A percentile compares a stretch with the other conserved stretches of the same genome.
phyloP scores from a whole-genome alignment of 2,888 invertebrate species.

The Pandemis cinnamomeana region DNA sequence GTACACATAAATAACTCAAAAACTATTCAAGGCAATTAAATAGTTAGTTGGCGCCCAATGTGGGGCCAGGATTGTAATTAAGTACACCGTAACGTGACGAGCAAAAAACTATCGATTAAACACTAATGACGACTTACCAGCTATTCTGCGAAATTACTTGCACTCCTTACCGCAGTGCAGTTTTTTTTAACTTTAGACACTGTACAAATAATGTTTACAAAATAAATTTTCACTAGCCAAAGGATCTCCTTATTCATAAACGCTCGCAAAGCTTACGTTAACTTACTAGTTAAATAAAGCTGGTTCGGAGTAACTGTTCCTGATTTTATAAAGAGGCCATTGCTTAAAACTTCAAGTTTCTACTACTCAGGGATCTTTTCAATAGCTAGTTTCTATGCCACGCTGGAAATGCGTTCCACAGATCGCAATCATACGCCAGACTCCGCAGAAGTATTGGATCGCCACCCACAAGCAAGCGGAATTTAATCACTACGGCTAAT shows the following conservation, averaged over 20 bases:
- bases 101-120: slow-evolving; percentile 34
- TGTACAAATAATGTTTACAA: too few relatives aligned
- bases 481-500: slow-evolving; percentile 17
- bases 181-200: background rate
- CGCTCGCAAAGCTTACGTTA: too few relatives aligned
- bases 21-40: background rate
- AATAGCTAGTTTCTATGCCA: slow-evolving; percentile 8
- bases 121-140: slow-evolving; percentile 15
- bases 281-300: too few relatives aligned
- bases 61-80: slow-evolving; percentile 36
- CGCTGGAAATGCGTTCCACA: slow-evolving; percentile 18
- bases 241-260: too few relatives aligned
- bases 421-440: slow-evolving; percentile 15
- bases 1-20: too few relatives aligned
- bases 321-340: too few relatives aligned
- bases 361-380: background rate
- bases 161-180: slow-evolving; percentile 34
- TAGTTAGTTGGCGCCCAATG: slow-evolving; percentile 46
- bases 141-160: slow-evolving; percentile 34
- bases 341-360: too few relatives aligned
- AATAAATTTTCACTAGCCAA: too few relatives aligned
- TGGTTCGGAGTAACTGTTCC: too few relatives aligned
- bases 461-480: slow-evolving; percentile 18
- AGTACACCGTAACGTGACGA: slow-evolving; percentile 25
- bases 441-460: slow-evolving; percentile 24